Evolutionary conservation across 2,888 invertebrate species (phyloP), one percentile per base, ranked within the genome.

Genomic region (Caenorhabditis japonica): DNA sequence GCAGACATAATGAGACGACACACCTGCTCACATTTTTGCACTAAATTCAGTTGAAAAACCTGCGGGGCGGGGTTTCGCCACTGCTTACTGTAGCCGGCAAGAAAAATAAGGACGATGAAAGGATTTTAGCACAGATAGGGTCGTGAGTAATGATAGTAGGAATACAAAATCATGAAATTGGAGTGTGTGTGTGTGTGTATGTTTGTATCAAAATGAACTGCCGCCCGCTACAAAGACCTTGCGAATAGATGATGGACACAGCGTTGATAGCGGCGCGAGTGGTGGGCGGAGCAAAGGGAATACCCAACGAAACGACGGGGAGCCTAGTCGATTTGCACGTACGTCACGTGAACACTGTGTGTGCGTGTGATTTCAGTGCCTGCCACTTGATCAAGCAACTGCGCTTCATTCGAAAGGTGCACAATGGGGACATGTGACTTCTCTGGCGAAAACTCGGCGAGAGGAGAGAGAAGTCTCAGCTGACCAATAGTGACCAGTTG

Each of bases 401-500:
- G 53, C 30, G 21, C 38, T 30, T 41, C 23, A 7, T 30, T 43
- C 43, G 43, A 19, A 30, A 62, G 64, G 64, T 56, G 64, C 64
- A 64, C 55, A 64, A 46, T 41, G 55, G 41, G 64, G 49, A 34
- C 64, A 62, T 64, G 55, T 56, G 64, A 64, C 41, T 25, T 21
- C 33, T 19, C 23, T 19, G 4, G 38, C 13, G 38, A 38, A 15
- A 38, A 38, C 12, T 38, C 38, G n/a, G 13, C 3, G 33, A 7
- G 21, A 12, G 2, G 2, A n/a, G 25, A 10, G 30, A 33, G 43
- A 21, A 30, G 30, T 19, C 41, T 43, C 56, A 51, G 56, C 56
- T 66, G 66, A 66, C 66, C 56, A 38, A 13, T 23, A 66, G 56
- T 66, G 66, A 66, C 66, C 66, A 43, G 39, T 33, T 60, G 60